Base-by-base conservation (phyloP, 2,888 invertebrate species). In the Pegoplata infirma region DNA sequence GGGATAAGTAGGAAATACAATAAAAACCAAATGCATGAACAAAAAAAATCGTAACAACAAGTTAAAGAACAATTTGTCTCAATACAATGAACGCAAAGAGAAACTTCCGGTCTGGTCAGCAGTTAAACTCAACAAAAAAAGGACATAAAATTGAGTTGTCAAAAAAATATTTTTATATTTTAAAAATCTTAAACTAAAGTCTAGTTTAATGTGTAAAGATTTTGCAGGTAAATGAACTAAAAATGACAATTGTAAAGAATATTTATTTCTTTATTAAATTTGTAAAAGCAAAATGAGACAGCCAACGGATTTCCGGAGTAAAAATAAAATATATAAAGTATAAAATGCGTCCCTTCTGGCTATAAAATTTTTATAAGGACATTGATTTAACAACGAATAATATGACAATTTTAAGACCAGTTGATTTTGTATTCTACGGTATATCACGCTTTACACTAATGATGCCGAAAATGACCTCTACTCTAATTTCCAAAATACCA, bases 241-340 rank as follows among this genome's bases (percentile, higher is more conserved):
- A 28, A 14, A 36, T 10, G 14, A 44, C 44, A 53, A 28, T 53
- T 23, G 21, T 19, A 19, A 19, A 44, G 44, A 21, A 40, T 21
- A 49, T 49, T 49, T 49, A 61, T 56, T 71, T 74, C n/a, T 55
- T 71, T 56, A 61, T 63, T 51, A 53, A 64, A 56, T 55, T 74
- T 59, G 64, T 58, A 59, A 55, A 44, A n/a, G n/a, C 19, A 67
- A 56, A 55, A 28, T 46, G 4, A 55, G 71, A 21, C 21, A 51
- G 47, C 46, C 40, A 78, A 67, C 79, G 79, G 79, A 79, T 79
- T 67, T 79, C 79, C 79, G 79, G 79, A 75, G 67, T 36, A 56
- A 19, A 71, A 55, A 40, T 61, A 19, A 71, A 55, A 40, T 61
- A 47, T 49, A 25, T 63, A 75, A 75, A 72, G 66, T 67, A 36